Base-by-base conservation (phyloP, 2,113 vertebrate genomes). In the Pollimyrus isidori region DNA sequence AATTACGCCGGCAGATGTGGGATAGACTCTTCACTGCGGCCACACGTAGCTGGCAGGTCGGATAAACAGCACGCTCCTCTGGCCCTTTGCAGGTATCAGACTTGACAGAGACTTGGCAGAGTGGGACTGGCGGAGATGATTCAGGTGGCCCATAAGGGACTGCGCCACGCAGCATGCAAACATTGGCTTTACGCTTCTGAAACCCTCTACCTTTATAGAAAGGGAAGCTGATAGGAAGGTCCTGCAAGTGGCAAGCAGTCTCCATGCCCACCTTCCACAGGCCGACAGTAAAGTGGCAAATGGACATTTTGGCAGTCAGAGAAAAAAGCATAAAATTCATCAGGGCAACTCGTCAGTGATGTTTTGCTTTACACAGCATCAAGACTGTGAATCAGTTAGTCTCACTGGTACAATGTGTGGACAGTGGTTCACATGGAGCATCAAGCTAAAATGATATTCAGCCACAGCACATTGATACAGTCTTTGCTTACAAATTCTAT, bases 21-120 rank as follows among this genome's bases (percentile, higher is more conserved):
- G 88, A 91, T 80, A 76, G 46, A 65, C 53, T 69, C 13, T 45
- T 88, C 88, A 73, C 65, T 88, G 91, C 80, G 4, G 35, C 73
- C 35, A 39, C 73, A 80, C 15, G 4, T 19, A 91, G 88, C 91
- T 89, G 91, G 30, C 93, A 90, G 80, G 76, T 58, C 45, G 48
- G 84, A 89, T 91, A 92, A 93, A 94, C 93, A 13, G 92, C 91
- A 87, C 87, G 88, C 2, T 11, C 83, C 48, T 26, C 83, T 92
- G 92, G 83, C 89, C 50, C 26, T 52, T 19, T 56, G 58, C 87
- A 49, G 30, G 35, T 88, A 87, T 87, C 46, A 87, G 86, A 87
- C 90, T 90, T 15, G 42, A 90, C 53, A 90, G 89, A 90, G 92
- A 91, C 90, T 93, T 92, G 89, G 89, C 87, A 91, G 91, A 11